Evolutionary conservation across 2,797 vertebrate genomes (phyloP).

Genomic region (Myotis planiceps): DNA sequence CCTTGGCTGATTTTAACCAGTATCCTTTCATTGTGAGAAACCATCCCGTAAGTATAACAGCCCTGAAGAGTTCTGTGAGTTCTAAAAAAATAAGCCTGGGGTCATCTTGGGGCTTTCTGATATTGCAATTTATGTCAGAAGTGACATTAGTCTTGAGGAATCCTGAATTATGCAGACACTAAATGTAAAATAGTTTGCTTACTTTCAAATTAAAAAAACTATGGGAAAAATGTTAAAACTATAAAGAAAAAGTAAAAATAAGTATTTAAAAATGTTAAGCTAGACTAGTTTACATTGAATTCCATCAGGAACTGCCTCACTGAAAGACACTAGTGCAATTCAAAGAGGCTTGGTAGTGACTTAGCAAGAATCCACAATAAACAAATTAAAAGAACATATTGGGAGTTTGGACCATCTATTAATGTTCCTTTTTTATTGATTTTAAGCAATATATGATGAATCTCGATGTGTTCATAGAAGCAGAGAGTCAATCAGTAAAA

Average conservation of each 20-base stretch:
- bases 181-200: background rate
- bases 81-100: background rate
- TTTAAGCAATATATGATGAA: background rate
- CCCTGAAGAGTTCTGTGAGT: background rate
- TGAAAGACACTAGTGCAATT: background rate
- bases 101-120: background rate
- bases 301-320: background rate
- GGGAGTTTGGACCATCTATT: background rate
- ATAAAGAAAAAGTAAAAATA: background rate
- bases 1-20: background rate
- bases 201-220: background rate
- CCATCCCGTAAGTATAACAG: background rate
- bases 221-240: background rate
- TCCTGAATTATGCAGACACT: background rate
- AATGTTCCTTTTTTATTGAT: background rate
- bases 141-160: background rate
- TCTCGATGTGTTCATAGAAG: background rate
- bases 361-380: background rate
- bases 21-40: background rate
- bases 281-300: background rate
- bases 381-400: background rate
- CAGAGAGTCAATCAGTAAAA: background rate
- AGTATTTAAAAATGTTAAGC: background rate
- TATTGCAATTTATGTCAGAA: background rate
- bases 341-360: background rate